Percentiles rank a stretch among this genome's conserved stretches.
phyloP scores from a whole-genome alignment of 2,888 invertebrate species.

The Helicoverpa assulta region DNA sequence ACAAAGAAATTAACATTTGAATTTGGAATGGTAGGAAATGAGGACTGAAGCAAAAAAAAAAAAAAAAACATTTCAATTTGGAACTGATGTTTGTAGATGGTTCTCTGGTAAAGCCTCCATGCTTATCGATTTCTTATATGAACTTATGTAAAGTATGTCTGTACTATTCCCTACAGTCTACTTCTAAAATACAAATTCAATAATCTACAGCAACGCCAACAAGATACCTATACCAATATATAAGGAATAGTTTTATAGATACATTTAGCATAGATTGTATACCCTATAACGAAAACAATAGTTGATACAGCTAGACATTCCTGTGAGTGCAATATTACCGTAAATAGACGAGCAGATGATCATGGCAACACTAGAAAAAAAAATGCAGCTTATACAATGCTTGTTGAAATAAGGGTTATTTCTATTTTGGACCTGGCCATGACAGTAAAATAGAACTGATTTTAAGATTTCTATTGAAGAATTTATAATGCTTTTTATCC shows the following conservation, averaged over 20 bases:
- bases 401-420: no score
- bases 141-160: background rate
- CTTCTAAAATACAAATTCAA: conserved; percentile 19
- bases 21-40: background rate
- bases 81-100: background rate
- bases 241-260: conserved; percentile 52
- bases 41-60: background rate
- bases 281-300: conserved; percentile 39
- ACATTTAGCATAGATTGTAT: conserved; percentile 46
- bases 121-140: background rate
- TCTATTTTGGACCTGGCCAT: no score
- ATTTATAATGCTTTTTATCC: no score
- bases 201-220: conserved; percentile 41
- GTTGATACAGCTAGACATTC: conserved; percentile 61
- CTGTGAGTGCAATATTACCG: conserved; percentile 55
- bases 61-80: background rate
- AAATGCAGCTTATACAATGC: background rate
- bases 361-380: background rate
- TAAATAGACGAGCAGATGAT: conserved; percentile 23
- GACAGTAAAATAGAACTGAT: no score
- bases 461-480: no score
- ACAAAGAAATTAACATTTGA: background rate
- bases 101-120: background rate
- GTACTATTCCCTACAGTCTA: conserved; percentile 19
- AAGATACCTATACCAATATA: conserved; percentile 50